Conservation (phyloP, 2,888 invertebrate genomes). For the Phlogophora meticulosa region DNA sequence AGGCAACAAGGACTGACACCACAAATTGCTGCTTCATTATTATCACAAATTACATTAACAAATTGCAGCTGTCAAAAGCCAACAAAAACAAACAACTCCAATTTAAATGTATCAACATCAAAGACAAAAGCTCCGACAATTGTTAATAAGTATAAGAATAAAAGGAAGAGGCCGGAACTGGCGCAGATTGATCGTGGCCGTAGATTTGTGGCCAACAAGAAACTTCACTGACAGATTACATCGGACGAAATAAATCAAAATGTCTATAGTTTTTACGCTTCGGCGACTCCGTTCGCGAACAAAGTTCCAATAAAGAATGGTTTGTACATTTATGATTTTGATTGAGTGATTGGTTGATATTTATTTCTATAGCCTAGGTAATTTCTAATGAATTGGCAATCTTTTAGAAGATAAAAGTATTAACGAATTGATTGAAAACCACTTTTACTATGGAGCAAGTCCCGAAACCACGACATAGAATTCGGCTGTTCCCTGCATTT, state of each 20-base stretch:
- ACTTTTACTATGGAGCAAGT: no score
- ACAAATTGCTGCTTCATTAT: neutral
- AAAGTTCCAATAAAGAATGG: constrained; percentile 49
- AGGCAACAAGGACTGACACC: neutral
- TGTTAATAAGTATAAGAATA: constrained; percentile 73
- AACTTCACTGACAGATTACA: constrained; percentile 77
- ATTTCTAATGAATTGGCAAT: no score
- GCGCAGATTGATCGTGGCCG: constrained; percentile 73
- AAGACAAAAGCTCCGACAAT: constrained; percentile 64
- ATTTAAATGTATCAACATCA: constrained; percentile 51
- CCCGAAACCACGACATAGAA: no score
- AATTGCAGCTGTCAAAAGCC: constrained; percentile 20
- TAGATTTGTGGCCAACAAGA: constrained; percentile 74
- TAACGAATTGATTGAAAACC: no score
- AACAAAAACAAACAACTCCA: constrained; percentile 24
- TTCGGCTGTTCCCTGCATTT: no score
- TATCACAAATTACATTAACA: neutral
- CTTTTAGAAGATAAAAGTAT: no score
- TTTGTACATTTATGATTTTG: constrained; percentile 45
- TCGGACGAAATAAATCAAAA: constrained; percentile 61
- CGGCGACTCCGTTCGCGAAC: constrained; percentile 52
- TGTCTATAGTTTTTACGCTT: constrained; percentile 65
- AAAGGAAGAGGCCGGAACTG: constrained; percentile 67
- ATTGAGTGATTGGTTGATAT: constrained; percentile 36
- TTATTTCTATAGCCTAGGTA: neutral